phyloP scores from a whole-genome alignment of 2,113 vertebrate genomes.

The Myiozetetes cayanensis region DNA sequence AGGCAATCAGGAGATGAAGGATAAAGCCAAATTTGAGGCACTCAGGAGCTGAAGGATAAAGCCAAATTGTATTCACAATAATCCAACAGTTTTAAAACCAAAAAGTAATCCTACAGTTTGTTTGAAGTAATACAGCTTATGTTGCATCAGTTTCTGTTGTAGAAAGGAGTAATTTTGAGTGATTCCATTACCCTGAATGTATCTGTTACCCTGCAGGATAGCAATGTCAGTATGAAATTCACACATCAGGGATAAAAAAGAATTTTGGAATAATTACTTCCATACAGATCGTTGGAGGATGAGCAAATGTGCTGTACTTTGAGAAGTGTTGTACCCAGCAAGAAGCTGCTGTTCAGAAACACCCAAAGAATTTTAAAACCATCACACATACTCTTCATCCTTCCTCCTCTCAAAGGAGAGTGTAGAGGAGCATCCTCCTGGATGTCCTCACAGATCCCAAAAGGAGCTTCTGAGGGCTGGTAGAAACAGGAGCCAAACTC shows the following conservation, averaged over 20 bases:
- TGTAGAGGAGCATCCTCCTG: background rate
- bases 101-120: background rate
- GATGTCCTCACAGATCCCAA: background rate
- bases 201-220: background rate
- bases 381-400: background rate
- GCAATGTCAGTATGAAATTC: background rate
- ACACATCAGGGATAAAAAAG: background rate
- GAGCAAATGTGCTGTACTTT: background rate
- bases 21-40: background rate
- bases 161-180: background rate
- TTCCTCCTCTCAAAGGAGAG: background rate
- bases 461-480: background rate
- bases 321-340: background rate
- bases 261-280: background rate
- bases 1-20: background rate
- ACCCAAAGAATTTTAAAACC: background rate
- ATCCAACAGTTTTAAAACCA: background rate
- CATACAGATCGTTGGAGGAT: background rate
- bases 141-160: background rate
- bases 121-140: background rate
- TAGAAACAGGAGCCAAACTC: background rate
- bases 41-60: background rate
- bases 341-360: background rate
- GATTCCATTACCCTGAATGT: background rate
- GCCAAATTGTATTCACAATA: background rate